phyloP scores from a whole-genome alignment of 2,888 invertebrate genomes.

The Anoncus sp. region DNA sequence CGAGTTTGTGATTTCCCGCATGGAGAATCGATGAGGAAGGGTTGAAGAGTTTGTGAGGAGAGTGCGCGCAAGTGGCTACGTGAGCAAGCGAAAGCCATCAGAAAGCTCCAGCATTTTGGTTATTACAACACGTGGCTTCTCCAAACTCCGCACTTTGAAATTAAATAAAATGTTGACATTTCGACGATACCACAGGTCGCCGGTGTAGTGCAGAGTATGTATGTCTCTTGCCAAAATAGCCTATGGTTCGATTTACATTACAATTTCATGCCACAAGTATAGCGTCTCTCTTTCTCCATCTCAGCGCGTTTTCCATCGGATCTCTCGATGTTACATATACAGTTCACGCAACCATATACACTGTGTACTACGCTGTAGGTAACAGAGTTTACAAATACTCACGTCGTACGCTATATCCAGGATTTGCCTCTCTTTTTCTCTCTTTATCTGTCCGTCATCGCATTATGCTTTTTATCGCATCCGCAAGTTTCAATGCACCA shows the following conservation, averaged over 20 bases:
- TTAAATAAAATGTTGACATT: slow-evolving; percentile 48
- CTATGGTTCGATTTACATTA: slow-evolving; percentile 41
- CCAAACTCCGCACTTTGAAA: slow-evolving; percentile 22
- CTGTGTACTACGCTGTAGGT: neutral
- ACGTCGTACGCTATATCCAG: slow-evolving; percentile 1
- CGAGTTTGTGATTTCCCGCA: too few relatives aligned
- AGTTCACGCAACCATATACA: neutral
- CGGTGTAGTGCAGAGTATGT: neutral
- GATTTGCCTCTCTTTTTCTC: slow-evolving; percentile 10
- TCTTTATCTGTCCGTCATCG: slow-evolving; percentile 29
- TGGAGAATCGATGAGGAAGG: neutral
- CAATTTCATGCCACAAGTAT: slow-evolving; percentile 21
- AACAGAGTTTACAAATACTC: neutral
- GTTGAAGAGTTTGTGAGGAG: neutral
- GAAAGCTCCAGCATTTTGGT: slow-evolving; percentile 17
- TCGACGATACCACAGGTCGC: slow-evolving; percentile 33
- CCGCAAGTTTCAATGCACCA: slow-evolving; percentile 38
- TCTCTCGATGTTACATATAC: slow-evolving; percentile 21
- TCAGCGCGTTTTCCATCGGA: slow-evolving; percentile 27
- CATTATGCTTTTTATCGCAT: slow-evolving; percentile 50
- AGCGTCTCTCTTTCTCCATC: slow-evolving; percentile 7
- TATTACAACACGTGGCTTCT: slow-evolving; percentile 2
- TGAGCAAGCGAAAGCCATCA: slow-evolving; percentile 5
- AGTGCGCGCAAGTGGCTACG: neutral
- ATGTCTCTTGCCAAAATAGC: neutral